Percentiles rank a stretch among this genome's conserved stretches.
Evolutionary conservation across 2,888 invertebrate genomes (phyloP).

Genomic region (Nysson spinosus): DNA sequence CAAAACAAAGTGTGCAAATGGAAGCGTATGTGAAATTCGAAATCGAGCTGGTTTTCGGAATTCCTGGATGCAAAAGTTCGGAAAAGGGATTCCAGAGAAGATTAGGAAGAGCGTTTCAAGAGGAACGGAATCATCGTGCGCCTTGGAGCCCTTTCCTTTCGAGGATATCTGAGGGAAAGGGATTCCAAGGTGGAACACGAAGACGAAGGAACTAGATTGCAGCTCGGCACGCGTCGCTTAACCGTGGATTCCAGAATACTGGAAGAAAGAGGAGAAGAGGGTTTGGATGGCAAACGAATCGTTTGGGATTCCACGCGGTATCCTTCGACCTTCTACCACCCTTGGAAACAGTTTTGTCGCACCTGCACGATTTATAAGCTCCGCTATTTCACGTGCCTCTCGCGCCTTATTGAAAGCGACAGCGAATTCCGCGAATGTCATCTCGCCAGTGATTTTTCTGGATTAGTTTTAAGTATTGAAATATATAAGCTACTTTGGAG

Average conservation of each 20-base stretch:
- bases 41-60: conserved; percentile 23
- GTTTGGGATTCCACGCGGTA: conserved; percentile 59
- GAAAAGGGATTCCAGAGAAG: conserved; percentile 58
- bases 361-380: conserved; percentile 50
- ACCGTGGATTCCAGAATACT: conserved; percentile 52
- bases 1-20: conserved; percentile 6
- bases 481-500: too few species aligned
- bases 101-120: conserved; percentile 59
- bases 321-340: conserved; percentile 38
- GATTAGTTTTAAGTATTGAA: conserved; percentile 18
- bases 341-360: conserved; percentile 48
- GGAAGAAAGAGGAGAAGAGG: conserved; percentile 25
- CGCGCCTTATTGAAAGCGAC: conserved; percentile 32
- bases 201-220: conserved; percentile 58
- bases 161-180: conserved; percentile 53
- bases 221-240: conserved; percentile 61
- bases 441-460: conserved; percentile 7
- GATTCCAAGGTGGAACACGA: conserved; percentile 46
- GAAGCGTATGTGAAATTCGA: conserved; percentile 20
- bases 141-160: conserved; percentile 43
- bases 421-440: conserved; percentile 28
- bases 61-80: conserved; percentile 9
- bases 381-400: conserved; percentile 22
- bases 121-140: conserved; percentile 61
- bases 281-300: conserved; percentile 61